phyloP scores from a whole-genome alignment of 1,140 invertebrate species.

The Drosophila tropicalis region DNA sequence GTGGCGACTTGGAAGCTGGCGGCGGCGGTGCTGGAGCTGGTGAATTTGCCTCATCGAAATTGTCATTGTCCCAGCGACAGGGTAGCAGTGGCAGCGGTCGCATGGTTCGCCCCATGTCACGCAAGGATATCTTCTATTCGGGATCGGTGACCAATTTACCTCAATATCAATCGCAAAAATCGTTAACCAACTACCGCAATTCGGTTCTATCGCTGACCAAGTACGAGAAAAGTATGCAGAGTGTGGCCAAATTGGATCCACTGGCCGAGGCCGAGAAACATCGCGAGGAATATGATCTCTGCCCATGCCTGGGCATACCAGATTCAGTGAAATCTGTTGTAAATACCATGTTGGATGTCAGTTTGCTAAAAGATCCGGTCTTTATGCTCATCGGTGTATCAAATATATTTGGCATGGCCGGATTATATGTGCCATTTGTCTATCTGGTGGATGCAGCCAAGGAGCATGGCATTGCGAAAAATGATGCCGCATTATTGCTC shows the following conservation, averaged over 20 bases:
- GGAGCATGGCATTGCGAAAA: constrained; percentile 88
- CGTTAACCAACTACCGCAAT: constrained; percentile 93
- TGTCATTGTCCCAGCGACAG: constrained; percentile 80
- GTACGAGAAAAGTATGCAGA: constrained; percentile 86
- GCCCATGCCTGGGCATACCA: constrained; percentile 91
- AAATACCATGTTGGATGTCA: constrained; percentile 96
- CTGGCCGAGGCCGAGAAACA: constrained; percentile 86
- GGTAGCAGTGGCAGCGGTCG: constrained; percentile 64
- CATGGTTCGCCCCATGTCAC: constrained; percentile 95
- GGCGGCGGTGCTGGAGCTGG: constrained; percentile 63
- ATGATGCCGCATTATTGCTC: constrained; percentile 92
- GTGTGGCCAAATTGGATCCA: constrained; percentile 70
- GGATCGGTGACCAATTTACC: constrained; percentile 96
- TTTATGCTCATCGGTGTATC: constrained; percentile 97
- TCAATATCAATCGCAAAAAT: constrained; percentile 96
- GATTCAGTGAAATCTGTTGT: constrained; percentile 92
- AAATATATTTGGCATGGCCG: constrained; percentile 95
- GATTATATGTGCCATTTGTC: constrained; percentile 97
- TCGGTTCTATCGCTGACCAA: constrained; percentile 91
- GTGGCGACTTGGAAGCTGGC: constrained; percentile 85
- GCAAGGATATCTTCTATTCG: constrained; percentile 99
- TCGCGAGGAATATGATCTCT: constrained; percentile 88
- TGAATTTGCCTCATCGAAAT: constrained; percentile 83
- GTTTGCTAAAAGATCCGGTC: constrained; percentile 94
- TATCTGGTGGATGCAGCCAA: constrained; percentile 94